Evolutionary conservation across 2,888 invertebrate species (phyloP), one percentile per base, ranked within the genome.

Genomic region (Crocallis elinguaria): DNA sequence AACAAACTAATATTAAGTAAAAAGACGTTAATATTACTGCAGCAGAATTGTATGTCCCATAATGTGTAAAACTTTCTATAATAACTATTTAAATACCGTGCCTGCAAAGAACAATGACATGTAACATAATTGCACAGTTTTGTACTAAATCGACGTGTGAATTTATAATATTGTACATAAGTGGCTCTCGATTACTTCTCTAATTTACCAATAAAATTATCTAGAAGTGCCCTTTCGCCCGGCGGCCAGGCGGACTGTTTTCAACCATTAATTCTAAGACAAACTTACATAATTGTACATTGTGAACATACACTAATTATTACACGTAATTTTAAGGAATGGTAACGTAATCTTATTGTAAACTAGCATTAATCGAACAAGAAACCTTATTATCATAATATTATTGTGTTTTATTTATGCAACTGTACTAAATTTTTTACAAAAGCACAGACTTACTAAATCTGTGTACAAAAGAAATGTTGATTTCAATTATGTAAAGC

Each of bases 331-430:
- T 63, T 58, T 86, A 86, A 88, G 84, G 69, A 76, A 82, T 80
- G 80, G 81, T 86, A 86, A 86, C 80, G 81, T 89, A 90, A 90
- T 88, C 86, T 89, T 89, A 91, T 84, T 89, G 87, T 89, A 90
- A 88, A 88, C 82, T 91, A 90, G 90, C 71, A 88, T 84, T 90
- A 88, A 88, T 88, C 88, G 78, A 90, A 91, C 88, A 91, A 90
- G 83, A 90, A 90, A 90, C 89, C 89, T 91, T 91, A 91, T 91
- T 90, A 91, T 91, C 90, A 90, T 91, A 91, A 85, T 86, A 88
- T 70, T 55, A 50, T 51, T 75, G 82, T 78, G 84, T 90, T 91
- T 90, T 77, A 88, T 87, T 89, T 82, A 42, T 32, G 27, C 23
- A 13, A n/a, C n/a, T n/a, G n/a, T 11, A 23, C 11, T 5, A 8